Conservation (phyloP, 2,113 vertebrate species). For the Rafetus swinhoei region DNA sequence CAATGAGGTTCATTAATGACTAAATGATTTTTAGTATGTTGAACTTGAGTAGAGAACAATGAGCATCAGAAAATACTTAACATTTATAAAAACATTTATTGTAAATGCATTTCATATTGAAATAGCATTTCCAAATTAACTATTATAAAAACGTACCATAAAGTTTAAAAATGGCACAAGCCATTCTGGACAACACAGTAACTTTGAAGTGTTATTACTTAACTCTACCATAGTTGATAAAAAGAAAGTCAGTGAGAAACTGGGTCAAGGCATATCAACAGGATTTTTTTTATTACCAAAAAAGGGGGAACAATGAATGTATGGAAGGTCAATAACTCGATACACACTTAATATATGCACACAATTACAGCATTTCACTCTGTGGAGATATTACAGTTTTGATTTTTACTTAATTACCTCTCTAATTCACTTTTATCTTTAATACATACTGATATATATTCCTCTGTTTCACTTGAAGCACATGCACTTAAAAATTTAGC, state of each 20-base stretch:
- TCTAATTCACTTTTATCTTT: not conserved
- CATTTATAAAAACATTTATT: not conserved
- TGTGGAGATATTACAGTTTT: not conserved
- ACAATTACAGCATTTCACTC: not conserved
- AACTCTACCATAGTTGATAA: not conserved
- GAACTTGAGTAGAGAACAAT: not conserved
- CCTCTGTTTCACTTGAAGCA: not conserved
- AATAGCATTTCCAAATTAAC: not conserved
- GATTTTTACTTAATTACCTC: not conserved
- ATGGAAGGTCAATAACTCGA: not conserved
- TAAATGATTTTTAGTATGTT: not conserved
- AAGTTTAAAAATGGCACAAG: not conserved
- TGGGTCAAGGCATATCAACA: not conserved
- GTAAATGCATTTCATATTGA: not conserved
- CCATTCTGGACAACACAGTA: not conserved
- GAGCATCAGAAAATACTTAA: not conserved
- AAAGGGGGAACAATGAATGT: not conserved
- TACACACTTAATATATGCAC: not conserved
- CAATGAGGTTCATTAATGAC: not conserved
- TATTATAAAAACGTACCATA: not conserved
- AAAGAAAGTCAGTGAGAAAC: not conserved
- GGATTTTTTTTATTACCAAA: not conserved
- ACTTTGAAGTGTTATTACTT: not conserved
- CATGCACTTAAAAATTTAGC: not conserved
- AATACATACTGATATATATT: not conserved